Evolutionary conservation across 2,797 vertebrate genomes (phyloP), one percentile per base, ranked within the genome.

Genomic region (Anguilla marmorata): DNA sequence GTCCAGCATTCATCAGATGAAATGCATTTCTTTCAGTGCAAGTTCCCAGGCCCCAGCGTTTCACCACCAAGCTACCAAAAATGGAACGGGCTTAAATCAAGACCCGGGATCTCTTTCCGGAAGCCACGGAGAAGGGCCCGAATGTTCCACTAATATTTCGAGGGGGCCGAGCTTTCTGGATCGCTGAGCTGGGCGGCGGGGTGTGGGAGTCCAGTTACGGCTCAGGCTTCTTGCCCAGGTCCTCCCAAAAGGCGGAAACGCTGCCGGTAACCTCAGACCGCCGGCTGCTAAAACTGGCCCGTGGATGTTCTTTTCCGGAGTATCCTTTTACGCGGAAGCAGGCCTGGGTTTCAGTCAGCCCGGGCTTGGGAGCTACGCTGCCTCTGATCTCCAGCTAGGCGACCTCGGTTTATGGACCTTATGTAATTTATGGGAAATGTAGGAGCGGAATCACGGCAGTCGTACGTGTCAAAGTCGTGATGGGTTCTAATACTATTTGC

Each of bases 51-150:
- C 66, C 27, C 66, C 66, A 30, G 7, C 0, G n/a, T 24, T 24
- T n/a, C 33, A 79, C 76, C 76, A 11, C 11, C 72, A 37, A 14
- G 76, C 76, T 79, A 45, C 76, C 45, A 79, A 41, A 41, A 79
- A 79, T 79, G 76, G 76, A 37, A 37, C 37, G 2, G 37, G 16
- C 76, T 76, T 76, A 76, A 72, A 76, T 76, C 72, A 45, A 79
- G 76, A 79, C 37, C 37, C 33, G 19, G 6, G 76, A 79, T 45
- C 76, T 4, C 37, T 19, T 79, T 79, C 76, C 76, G 76, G 76
- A 79, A 79, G 76, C 0, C 76, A 24, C 14, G n/a, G 30, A 41
- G 30, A 45, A 21, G 76, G 76, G 33, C 76, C 66, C 76, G 41
- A 79, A 27, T 79, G 37, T 79, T 24, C 30, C 76, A 27, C 76